phyloP scores from a whole-genome alignment of 2,113 vertebrate species.

The Eurystomus gularis region DNA sequence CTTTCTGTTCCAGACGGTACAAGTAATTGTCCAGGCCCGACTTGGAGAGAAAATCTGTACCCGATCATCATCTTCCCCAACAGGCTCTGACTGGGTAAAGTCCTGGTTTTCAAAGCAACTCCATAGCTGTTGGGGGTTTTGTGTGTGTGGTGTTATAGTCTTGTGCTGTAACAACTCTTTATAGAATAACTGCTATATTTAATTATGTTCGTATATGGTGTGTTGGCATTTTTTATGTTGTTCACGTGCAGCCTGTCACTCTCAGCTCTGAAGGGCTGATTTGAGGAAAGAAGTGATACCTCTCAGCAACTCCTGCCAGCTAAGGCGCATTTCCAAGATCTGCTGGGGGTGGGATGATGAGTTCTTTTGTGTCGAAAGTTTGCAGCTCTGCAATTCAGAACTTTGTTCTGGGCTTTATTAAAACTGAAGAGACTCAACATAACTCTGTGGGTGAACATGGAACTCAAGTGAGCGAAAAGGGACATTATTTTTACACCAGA shows the following conservation, averaged over 20 bases:
- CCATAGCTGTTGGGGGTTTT: not conserved
- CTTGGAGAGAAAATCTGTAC: slow-evolving; percentile 97
- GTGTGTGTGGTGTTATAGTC: accelerated
- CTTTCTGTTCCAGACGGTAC: slow-evolving; percentile 84
- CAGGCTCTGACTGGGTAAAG: slow-evolving; percentile 97
- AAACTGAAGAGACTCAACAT: not conserved
- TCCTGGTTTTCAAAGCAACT: not conserved
- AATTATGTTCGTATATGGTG: not conserved
- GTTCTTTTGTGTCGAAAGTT: not conserved
- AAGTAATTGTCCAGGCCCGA: slow-evolving; percentile 97
- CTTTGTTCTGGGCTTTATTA: not conserved
- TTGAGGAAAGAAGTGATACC: not conserved
- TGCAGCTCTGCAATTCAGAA: not conserved
- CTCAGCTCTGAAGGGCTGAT: not conserved
- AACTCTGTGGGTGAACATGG: not conserved
- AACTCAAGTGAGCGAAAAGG: not conserved
- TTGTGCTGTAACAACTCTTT: not conserved
- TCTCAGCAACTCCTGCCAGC: not conserved
- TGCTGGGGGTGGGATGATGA: not conserved
- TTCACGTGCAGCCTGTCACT: not conserved
- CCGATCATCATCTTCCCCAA: slow-evolving; percentile 94
- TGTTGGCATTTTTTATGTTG: not conserved
- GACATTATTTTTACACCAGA: not conserved
- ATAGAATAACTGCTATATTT: not conserved
- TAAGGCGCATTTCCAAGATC: not conserved